Evolutionary conservation across 2,113 vertebrate genomes (phyloP), one percentile per base, ranked within the genome.

Genomic region (Nematolebias whitei): DNA sequence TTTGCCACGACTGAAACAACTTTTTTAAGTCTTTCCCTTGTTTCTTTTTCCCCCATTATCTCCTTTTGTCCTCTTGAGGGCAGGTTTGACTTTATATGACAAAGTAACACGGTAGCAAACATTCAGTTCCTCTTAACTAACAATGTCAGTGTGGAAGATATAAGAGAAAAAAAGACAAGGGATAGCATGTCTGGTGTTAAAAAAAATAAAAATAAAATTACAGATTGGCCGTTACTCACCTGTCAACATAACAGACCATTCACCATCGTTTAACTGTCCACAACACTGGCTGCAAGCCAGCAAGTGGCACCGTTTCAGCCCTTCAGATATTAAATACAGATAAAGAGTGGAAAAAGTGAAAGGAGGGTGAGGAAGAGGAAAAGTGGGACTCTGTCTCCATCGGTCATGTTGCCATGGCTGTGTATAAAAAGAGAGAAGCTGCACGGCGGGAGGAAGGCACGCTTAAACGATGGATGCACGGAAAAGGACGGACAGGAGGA

Each of bases 281-380:
- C 63, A 68, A 70, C 57, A 54, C 65, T 75, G 84, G 77, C 82
- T 80, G 62, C 45, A 39, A 65, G 79, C 80, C 82, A 83, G 58
- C 68, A 68, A 75, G 68, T 75, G 60, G 74, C 70, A 76, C 71
- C 80, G 40, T 76, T 79, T 78, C 47, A 26, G 71, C 71, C 66
- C 77, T 78, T 87, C 75, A 87, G 80, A 83, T 68, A 86, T 87
- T 75, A 73, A 82, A 86, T 77, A 83, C 77, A 68, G 78, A 88
- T 66, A 35, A 35, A 83, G 77, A 84, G 70, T 60, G 68, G 82
- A 73, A 81, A 65, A 83, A 66, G 79, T 76, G 73, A 85, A 84
- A 76, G 72, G 61, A 81, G 49, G 80, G 75, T 35, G 62, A 80
- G 82, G 76, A 84, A 78, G 84, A 79, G 73, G 56, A 75, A 85